Conservation (phyloP, 2,797 vertebrate species). For the Todus mexicanus region DNA sequence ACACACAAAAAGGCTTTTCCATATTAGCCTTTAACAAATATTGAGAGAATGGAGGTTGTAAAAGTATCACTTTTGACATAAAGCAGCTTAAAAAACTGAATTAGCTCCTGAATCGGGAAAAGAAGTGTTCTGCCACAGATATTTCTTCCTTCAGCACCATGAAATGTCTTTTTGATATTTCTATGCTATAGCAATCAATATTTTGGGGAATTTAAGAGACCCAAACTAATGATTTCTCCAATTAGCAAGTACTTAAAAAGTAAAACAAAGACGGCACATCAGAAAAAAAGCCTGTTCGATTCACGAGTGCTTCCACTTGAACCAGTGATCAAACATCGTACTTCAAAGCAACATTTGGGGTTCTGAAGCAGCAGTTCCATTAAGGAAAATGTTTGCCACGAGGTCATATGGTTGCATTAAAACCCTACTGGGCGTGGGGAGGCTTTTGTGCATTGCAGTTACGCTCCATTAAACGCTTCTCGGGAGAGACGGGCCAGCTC, state of each 20-base stretch:
- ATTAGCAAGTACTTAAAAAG: not conserved
- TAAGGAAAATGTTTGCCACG: not conserved
- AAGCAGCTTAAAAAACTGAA: not conserved
- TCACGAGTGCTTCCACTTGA: not conserved
- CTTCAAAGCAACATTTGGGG: accelerated
- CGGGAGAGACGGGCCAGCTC: not conserved
- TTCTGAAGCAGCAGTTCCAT: not conserved
- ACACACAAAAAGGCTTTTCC: not conserved
- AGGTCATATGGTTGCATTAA: not conserved
- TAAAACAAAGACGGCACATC: not conserved
- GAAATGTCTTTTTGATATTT: not conserved
- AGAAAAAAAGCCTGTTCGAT: not conserved
- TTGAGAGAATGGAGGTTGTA: not conserved
- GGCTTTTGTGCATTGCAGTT: not conserved
- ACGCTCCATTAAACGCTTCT: not conserved
- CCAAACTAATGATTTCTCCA: not conserved
- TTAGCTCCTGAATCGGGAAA: not conserved
- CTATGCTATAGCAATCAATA: not conserved
- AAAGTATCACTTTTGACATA: not conserved
- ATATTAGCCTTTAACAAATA: not conserved
- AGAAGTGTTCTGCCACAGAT: not conserved
- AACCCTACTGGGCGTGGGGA: accelerated
- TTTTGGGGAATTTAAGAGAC: not conserved
- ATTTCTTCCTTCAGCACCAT: not conserved
- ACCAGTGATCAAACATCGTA: accelerated